Evolutionary conservation across 1,140 invertebrate genomes (phyloP).

Genomic region (Lordiphosa mommai): DNA sequence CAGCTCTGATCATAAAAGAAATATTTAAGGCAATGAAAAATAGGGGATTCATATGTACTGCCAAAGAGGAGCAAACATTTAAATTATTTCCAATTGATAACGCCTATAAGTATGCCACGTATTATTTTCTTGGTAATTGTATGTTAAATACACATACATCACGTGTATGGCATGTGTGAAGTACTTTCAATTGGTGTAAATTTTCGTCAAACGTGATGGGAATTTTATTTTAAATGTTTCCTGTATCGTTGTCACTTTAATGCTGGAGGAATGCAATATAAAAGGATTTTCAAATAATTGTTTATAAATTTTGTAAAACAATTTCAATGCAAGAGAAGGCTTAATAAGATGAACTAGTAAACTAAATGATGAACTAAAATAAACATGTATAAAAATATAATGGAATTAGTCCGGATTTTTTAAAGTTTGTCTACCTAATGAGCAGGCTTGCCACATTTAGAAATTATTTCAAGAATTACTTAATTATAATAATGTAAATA

Average conservation of each 20-base stretch:
- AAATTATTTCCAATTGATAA: neutral
- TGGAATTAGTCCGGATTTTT: too few relatives aligned
- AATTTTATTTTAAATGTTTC: slow-evolving; percentile 8
- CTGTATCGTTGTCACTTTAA: neutral
- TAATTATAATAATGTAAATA: too few relatives aligned
- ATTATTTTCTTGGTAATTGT: slow-evolving; percentile 13
- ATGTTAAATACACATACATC: slow-evolving; percentile 13
- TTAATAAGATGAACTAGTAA: too few relatives aligned
- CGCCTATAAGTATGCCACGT: too few relatives aligned
- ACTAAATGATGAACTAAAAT: too few relatives aligned
- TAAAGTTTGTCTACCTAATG: too few relatives aligned
- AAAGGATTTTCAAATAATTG: neutral
- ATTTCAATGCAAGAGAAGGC: too few relatives aligned
- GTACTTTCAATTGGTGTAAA: slow-evolving; percentile 1
- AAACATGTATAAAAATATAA: too few relatives aligned
- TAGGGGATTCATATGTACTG: neutral
- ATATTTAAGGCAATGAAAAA: too few relatives aligned
- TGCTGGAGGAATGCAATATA: neutral
- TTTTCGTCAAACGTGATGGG: slow-evolving; percentile 12
- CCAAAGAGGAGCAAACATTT: neutral
- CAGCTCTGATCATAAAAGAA: too few relatives aligned
- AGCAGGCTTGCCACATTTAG: too few relatives aligned
- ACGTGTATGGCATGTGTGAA: slow-evolving; percentile 7
- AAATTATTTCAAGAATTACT: too few relatives aligned
- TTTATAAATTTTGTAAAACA: slow-evolving; percentile 3